Percentiles rank a stretch among this genome's conserved stretches.
Evolutionary conservation across 2,113 vertebrate genomes (phyloP).

Genomic region (Plecturocebus donacophilus): DNA sequence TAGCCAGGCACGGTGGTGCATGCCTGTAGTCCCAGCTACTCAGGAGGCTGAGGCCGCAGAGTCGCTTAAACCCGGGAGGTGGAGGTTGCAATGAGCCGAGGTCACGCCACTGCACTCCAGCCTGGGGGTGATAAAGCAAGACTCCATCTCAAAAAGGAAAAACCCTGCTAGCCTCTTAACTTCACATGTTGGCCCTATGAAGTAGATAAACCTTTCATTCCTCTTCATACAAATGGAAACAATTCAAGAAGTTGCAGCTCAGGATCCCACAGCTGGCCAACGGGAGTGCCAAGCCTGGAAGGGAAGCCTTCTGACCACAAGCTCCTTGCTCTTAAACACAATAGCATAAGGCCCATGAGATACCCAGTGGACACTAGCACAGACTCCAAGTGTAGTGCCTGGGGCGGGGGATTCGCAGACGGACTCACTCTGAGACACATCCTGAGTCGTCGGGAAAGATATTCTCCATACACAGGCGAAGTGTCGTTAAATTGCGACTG

Average conservation of each 20-base stretch:
- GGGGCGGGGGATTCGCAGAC: too few species aligned
- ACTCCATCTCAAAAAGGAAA: too few species aligned
- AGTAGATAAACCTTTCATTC: not conserved
- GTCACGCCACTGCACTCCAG: too few species aligned
- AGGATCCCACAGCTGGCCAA: not conserved
- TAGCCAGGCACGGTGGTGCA: too few species aligned
- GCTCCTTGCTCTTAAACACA: not conserved
- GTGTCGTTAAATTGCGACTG: not conserved
- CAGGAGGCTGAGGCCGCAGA: too few species aligned
- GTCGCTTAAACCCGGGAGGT: too few species aligned
- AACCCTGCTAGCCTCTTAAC: not conserved
- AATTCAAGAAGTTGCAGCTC: not conserved
- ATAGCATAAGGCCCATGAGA: not conserved
- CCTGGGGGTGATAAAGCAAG: too few species aligned
- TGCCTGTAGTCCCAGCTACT: too few species aligned
- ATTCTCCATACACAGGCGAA: not conserved
- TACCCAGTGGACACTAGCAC: not conserved
- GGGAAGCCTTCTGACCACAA: not conserved
- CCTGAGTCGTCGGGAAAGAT: not conserved
- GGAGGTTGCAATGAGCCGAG: too few species aligned
- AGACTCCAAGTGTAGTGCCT: rapidly evolving
- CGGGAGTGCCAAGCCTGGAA: rapidly evolving
- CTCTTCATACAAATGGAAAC: not conserved
- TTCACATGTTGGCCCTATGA: not conserved
- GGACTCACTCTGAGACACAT: not conserved